Conservation (phyloP, 2,888 invertebrate species). For the Cylloceria caligata region DNA sequence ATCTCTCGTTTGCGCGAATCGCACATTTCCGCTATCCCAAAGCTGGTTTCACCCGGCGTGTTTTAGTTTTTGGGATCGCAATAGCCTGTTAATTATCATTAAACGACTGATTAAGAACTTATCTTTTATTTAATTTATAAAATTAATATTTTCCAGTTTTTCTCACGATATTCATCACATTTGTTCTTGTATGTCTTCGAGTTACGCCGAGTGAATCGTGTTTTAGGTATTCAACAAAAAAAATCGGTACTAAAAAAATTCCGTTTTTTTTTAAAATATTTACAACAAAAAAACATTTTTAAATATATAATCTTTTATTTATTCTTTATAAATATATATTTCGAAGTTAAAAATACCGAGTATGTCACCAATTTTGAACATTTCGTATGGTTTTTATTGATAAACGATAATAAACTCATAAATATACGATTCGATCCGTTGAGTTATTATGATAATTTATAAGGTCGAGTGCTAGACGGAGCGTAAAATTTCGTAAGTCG, state of each 20-base stretch:
- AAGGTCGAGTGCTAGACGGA: constrained; percentile 55
- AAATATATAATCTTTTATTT: background rate
- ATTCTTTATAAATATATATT: too few relatives aligned
- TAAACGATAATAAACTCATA: background rate
- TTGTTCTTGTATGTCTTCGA: background rate
- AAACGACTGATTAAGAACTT: background rate
- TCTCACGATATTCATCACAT: too few relatives aligned
- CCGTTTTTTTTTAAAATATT: too few relatives aligned
- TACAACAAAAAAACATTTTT: too few relatives aligned
- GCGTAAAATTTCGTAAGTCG: constrained; percentile 55
- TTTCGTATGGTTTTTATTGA: background rate
- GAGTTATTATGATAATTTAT: constrained; percentile 59
- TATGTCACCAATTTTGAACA: too few relatives aligned
- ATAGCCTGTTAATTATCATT: background rate
- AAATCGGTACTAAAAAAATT: too few relatives aligned
- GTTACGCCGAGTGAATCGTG: background rate
- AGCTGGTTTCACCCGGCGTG: constrained; percentile 16
- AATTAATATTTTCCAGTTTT: background rate
- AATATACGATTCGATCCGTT: constrained; percentile 30
- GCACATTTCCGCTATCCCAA: constrained; percentile 57
- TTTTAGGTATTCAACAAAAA: too few relatives aligned
- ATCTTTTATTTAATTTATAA: background rate
- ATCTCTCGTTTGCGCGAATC: constrained; percentile 63
- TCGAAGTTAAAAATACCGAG: too few relatives aligned
- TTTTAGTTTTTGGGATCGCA: background rate